phyloP scores from a whole-genome alignment of 2,888 invertebrate genomes.

The Pachliopta kotzebuea region DNA sequence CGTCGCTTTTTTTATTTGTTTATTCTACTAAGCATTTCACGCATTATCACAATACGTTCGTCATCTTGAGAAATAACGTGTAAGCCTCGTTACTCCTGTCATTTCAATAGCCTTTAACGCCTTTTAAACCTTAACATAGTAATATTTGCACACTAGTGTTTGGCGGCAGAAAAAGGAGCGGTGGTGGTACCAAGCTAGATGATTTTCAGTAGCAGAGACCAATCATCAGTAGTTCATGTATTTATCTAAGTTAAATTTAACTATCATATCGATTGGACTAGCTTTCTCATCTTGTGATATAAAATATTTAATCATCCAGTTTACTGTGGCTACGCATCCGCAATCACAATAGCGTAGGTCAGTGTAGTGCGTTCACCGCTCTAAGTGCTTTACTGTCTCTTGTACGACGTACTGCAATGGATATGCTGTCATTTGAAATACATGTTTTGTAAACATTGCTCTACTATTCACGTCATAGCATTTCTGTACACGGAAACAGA shows the following conservation, averaged over 20 bases:
- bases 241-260: neutral
- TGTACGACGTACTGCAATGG: conserved; percentile 15
- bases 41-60: too few species aligned
- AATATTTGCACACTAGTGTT: too few species aligned
- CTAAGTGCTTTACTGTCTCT: conserved; percentile 56
- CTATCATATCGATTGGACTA: neutral
- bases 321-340: conserved; percentile 48
- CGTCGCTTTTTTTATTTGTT: too few species aligned
- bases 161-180: too few species aligned
- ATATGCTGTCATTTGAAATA: conserved; percentile 24
- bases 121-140: too few species aligned
- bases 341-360: conserved; percentile 70
- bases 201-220: too few species aligned
- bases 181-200: too few species aligned
- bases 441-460: neutral
- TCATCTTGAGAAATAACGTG: too few species aligned
- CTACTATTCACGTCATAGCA: neutral
- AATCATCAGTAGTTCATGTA: too few species aligned
- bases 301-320: conserved; percentile 29
- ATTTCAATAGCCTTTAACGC: too few species aligned
- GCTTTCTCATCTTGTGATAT: conserved; percentile 12
- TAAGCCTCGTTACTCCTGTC: too few species aligned
- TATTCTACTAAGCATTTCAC: too few species aligned
- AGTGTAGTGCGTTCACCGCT: conserved; percentile 73
- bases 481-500: neutral